A percentile compares a stretch with the other conserved stretches of the same genome.
Conservation (phyloP, 2,888 invertebrate species). For the Stenchaetothrips biformis region DNA sequence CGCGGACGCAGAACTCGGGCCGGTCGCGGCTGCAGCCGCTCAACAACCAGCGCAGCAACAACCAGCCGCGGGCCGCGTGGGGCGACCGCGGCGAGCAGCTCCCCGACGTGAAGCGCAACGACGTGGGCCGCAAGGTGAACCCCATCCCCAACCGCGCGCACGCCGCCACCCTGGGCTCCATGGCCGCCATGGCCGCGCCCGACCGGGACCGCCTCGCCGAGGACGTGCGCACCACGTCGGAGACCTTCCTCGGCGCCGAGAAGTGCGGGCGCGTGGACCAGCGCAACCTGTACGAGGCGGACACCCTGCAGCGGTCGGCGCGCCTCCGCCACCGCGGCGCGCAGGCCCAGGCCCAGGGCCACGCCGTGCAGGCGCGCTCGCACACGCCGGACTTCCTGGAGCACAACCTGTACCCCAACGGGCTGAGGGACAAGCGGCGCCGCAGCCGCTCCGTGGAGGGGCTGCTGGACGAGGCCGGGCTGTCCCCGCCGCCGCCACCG, state of each 20-base stretch:
- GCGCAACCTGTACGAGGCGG: conserved; percentile 67
- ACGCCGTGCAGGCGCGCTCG: conserved; percentile 38
- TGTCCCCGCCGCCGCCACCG: conserved; percentile 26
- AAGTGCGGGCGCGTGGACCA: conserved; percentile 54
- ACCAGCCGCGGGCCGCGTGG: conserved; percentile 32
- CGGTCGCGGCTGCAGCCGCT: conserved; percentile 43
- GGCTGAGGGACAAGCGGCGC: conserved; percentile 45
- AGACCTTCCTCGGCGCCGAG: conserved; percentile 43
- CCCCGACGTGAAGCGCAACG: conserved; percentile 45
- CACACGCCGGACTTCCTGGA: conserved; percentile 43
- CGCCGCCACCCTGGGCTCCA: conserved; percentile 39
- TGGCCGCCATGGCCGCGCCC: neutral
- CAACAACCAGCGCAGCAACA: conserved; percentile 68
- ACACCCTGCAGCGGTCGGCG: conserved; percentile 51
- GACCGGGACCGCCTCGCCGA: conserved; percentile 45
- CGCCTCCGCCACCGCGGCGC: conserved; percentile 47
- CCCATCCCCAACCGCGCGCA: conserved; percentile 61
- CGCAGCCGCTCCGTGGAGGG: conserved; percentile 57
- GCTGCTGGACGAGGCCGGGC: conserved; percentile 50
- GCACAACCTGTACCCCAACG: conserved; percentile 45
- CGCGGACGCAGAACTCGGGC: neutral
- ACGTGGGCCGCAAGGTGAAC: conserved; percentile 68
- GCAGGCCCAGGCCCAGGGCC: conserved; percentile 44
- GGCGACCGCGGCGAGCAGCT: conserved; percentile 38
- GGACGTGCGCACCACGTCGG: conserved; percentile 44